phyloP scores from a whole-genome alignment of 2,113 vertebrate genomes.

The Rhadina sibilatrix region DNA sequence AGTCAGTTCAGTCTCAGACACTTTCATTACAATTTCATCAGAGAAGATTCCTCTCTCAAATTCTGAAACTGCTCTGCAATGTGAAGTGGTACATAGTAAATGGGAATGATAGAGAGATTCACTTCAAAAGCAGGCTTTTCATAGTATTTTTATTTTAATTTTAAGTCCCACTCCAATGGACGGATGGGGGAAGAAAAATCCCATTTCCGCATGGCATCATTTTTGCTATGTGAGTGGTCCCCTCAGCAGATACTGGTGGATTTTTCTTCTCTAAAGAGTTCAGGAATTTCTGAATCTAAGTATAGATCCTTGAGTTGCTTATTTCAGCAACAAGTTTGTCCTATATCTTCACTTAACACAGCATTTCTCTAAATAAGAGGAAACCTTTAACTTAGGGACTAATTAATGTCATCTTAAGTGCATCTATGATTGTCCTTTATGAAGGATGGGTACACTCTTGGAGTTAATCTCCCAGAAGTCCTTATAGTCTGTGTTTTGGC shows the following conservation, averaged over 20 bases:
- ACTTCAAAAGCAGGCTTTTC: background rate
- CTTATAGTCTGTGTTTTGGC: background rate
- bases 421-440: background rate
- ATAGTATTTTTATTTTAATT: background rate
- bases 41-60: background rate
- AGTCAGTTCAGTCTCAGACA: background rate
- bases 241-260: background rate
- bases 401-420: background rate
- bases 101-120: background rate
- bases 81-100: background rate
- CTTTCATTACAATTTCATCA: background rate
- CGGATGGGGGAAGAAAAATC: background rate
- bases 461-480: background rate
- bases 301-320: background rate
- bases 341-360: background rate
- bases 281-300: background rate
- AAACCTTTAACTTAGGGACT: background rate
- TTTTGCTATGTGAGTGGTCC: background rate
- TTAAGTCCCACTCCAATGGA: background rate
- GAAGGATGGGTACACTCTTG: rapidly evolving
- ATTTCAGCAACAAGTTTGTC: background rate
- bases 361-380: background rate
- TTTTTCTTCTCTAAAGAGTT: background rate
- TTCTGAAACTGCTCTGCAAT: background rate
- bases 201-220: rapidly evolving